Base-by-base conservation (phyloP, 1,140 invertebrate genomes). In the Nasonia vitripennis region DNA sequence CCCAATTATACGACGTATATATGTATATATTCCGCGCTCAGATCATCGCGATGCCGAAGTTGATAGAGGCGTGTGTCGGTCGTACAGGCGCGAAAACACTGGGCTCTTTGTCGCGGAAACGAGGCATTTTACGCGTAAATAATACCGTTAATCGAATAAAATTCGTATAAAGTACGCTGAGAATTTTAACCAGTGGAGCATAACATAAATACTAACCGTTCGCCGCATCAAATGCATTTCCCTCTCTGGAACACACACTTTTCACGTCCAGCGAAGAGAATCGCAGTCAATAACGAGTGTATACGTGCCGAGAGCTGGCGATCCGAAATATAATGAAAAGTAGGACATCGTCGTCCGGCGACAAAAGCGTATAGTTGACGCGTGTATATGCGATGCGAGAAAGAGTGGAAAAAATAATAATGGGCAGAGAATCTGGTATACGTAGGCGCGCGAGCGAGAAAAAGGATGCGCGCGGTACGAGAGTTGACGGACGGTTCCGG, bases 401-500 rank as follows among this genome's bases (percentile, higher is more conserved):
- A 71, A 71, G 0, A 17, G 23, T 68, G 23, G 23, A 34, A 71
- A n/a, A 23, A 70, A 0, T 14, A n/a, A 27, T 11, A 70, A 70
- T 23, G 27, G 20, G 23, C 67, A 5, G 68, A 11, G 68, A 34
- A 11, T 70, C n/a, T 23, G 34, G 34, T 5, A 70, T 71, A 11
- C 70, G 3, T 12, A 34, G 6, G 27, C 68, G n/a, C 67, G 37
- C 9, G 14, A 74, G 55, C 4, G 45, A 82, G 80, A 74, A 74
- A 55, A 74, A 82, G 70, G 80, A 82, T 82, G 70, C 80, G 23
- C 70, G 41, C 2, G 55, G 45, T 20, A 2, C 27, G 27, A 27
- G 23, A 71, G 67, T 81, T 70, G 79, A 81, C n/a, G 37, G 67
- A 71, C 67, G 41, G 79, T 71, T 70, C 67, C 79, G 79, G 79